Base-by-base conservation (phyloP, 1,140 invertebrate species). In the Delia radicum region DNA sequence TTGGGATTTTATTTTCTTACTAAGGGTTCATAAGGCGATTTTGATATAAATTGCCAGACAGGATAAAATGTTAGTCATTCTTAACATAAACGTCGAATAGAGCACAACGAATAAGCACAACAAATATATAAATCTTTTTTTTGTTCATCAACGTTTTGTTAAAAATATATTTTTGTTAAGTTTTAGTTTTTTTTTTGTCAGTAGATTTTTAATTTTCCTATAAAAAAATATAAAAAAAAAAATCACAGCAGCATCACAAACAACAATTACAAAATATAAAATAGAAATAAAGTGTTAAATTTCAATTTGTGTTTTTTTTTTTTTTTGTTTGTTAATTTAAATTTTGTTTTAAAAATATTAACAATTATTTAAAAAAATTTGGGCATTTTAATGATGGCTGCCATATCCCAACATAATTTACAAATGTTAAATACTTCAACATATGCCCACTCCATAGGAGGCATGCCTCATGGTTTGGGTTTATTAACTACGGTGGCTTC, bases 31-130 rank as follows among this genome's bases (percentile, higher is more conserved):
- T 13, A 15, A 69, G 21, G 7, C 55, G 33, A 21, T 21, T 55
- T 21, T 77, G 80, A 82, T 80, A 85, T 85, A 85, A 85, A 85
- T 82, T 85, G 83, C 75, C 78, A 69, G 81, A 73, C 78, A 79
- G 78, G 76, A 78, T 78, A 79, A 77, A 75, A 73, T 80, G 79
- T 80, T 82, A 82, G 81, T 85, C 83, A 85, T 85, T 85, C 83
- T 81, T 82, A 85, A 83, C 81, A 85, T 78, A 85, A 80, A 83
- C 83, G 81, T 82, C 80, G 83, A 81, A 81, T 81, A 81, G 83
- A 83, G 79, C 81, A 81, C 81, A 81, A 80, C 78, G 74, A 75
- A 79, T 77, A 28, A 77, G 61, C 69, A 76, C 48, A 65, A 62
- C 24, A 65, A 71, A 75, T 55, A 67, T 75, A 48, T 76, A 73